phyloP scores from a whole-genome alignment of 2,113 vertebrate species.

The Ochotona princeps region DNA sequence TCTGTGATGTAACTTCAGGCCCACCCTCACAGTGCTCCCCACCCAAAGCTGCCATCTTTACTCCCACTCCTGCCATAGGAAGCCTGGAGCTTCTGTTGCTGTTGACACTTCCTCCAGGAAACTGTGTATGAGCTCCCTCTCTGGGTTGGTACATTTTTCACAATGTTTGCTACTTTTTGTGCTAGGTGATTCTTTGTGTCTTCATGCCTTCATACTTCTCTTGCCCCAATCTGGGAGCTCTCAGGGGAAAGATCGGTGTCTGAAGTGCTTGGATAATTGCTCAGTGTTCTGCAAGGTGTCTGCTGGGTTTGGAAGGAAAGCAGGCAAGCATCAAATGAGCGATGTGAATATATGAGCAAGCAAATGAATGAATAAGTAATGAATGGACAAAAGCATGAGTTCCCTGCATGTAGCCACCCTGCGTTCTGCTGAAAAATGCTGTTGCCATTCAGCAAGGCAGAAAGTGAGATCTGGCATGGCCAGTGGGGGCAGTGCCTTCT shows the following conservation, averaged over 20 bases:
- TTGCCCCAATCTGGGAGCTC: background rate
- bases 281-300: background rate
- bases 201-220: background rate
- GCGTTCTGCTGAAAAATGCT: background rate
- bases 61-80: background rate
- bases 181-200: background rate
- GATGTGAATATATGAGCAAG: background rate
- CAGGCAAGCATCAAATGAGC: background rate
- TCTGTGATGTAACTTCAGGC: background rate
- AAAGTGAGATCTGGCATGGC: background rate
- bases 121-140: background rate
- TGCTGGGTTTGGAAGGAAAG: background rate
- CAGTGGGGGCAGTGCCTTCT: background rate
- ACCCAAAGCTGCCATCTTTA: too few species aligned
- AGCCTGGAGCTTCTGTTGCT: background rate
- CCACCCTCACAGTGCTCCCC: background rate
- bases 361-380: background rate
- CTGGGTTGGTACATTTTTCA: background rate
- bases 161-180: background rate
- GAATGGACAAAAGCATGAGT: background rate
- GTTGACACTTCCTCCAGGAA: background rate
- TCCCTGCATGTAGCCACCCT: accelerated
- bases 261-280: background rate
- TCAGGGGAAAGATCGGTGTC: background rate
- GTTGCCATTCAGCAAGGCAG: background rate